Percentiles rank a stretch among this genome's conserved stretches.
Evolutionary conservation across 2,888 invertebrate species (phyloP).

Genomic region (Xestia c-nigrum): DNA sequence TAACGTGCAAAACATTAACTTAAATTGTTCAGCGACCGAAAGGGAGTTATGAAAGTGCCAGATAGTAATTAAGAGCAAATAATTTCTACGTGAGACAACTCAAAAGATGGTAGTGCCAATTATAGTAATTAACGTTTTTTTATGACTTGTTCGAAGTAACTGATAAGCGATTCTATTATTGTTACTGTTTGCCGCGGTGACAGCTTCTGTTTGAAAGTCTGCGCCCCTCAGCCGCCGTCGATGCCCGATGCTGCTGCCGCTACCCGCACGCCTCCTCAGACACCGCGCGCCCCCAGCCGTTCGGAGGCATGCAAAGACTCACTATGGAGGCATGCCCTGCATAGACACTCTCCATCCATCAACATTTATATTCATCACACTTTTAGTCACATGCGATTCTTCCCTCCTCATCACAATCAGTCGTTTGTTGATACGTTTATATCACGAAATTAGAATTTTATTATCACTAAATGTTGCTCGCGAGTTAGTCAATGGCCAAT

Average conservation of each 20-base stretch:
- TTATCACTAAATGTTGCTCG: too few relatives aligned
- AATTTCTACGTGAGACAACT: constrained; percentile 45
- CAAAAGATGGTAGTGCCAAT: constrained; percentile 52
- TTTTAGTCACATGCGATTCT: too few relatives aligned
- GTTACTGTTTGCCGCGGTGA: constrained; percentile 22
- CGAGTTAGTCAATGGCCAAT: too few relatives aligned
- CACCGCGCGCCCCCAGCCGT: too few relatives aligned
- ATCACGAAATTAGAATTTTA: not conserved
- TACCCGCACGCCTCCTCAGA: too few relatives aligned
- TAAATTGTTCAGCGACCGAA: constrained; percentile 18
- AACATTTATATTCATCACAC: too few relatives aligned
- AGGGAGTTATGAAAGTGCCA: constrained; percentile 41
- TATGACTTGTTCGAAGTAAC: constrained; percentile 46
- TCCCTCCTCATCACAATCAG: too few relatives aligned
- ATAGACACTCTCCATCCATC: too few relatives aligned
- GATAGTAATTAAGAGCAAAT: constrained; percentile 55
- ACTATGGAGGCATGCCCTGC: too few relatives aligned
- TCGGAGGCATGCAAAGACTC: too few relatives aligned
- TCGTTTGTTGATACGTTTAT: not conserved
- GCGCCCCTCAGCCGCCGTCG: too few relatives aligned
- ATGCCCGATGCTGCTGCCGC: too few relatives aligned
- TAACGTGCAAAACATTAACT: constrained; percentile 27
- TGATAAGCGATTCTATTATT: constrained; percentile 57
- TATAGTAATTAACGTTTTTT: constrained; percentile 62
- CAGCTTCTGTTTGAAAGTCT: constrained; percentile 12